Percentiles rank a stretch among this genome's conserved stretches.
Evolutionary conservation across 2,113 vertebrate genomes (phyloP).

Genomic region (Quiscalus mexicanus): DNA sequence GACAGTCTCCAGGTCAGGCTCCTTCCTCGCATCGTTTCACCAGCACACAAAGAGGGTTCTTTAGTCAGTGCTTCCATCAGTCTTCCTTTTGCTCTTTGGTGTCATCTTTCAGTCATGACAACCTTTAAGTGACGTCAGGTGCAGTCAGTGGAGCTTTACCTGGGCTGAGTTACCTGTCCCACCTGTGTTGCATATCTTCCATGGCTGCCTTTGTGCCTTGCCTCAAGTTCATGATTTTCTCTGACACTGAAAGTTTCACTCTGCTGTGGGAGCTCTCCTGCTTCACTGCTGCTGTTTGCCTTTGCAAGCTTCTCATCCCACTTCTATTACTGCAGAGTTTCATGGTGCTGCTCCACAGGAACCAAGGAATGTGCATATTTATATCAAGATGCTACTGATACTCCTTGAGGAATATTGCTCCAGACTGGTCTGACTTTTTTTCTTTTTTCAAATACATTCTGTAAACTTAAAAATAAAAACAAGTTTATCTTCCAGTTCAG

Average conservation of each 20-base stretch:
- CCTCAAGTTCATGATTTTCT: background rate
- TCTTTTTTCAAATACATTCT: background rate
- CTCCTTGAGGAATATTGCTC: background rate
- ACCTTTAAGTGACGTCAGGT: background rate
- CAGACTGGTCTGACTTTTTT: background rate
- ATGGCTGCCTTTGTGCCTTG: background rate
- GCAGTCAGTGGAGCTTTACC: background rate
- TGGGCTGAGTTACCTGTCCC: background rate
- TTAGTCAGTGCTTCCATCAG: background rate
- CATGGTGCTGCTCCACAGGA: background rate
- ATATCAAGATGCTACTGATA: background rate
- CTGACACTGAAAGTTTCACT: background rate
- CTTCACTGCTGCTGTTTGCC: background rate
- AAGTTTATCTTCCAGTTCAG: background rate
- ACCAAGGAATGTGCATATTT: background rate
- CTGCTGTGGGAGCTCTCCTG: background rate
- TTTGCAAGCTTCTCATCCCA: rapidly evolving
- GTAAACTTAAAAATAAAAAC: background rate
- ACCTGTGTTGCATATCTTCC: rapidly evolving
- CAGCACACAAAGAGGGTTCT: background rate
- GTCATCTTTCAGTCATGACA: background rate
- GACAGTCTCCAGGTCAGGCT: background rate
- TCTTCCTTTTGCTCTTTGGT: background rate
- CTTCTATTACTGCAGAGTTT: background rate
- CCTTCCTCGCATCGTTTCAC: background rate